Evolutionary conservation across 2,888 invertebrate genomes (phyloP).

Genomic region (Gasteruption jaculator): DNA sequence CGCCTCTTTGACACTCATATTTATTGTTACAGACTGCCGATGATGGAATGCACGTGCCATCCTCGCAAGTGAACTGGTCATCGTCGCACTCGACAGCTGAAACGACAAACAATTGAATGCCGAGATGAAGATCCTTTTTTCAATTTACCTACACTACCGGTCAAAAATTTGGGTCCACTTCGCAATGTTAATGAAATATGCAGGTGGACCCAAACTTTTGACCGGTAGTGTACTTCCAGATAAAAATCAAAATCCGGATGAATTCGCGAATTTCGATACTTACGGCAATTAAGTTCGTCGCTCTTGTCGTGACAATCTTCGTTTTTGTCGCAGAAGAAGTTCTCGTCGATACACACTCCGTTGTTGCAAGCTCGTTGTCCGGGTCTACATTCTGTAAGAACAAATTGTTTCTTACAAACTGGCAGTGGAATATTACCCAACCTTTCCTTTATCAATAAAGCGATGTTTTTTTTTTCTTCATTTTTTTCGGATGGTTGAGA

Average conservation of each 20-base stretch:
- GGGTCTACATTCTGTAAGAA: slow-evolving; percentile 40
- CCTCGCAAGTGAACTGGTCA: slow-evolving; percentile 56
- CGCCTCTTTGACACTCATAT: slow-evolving; percentile 57
- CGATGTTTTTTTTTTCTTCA: slow-evolving; percentile 4
- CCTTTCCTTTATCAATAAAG: neutral
- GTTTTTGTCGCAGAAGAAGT: slow-evolving; percentile 58
- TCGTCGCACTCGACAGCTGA: slow-evolving; percentile 45
- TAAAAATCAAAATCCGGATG: neutral
- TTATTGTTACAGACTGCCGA: slow-evolving; percentile 54
- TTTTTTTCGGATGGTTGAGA: too few relatives aligned
- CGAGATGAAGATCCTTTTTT: too few relatives aligned
- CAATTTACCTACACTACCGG: too few relatives aligned
- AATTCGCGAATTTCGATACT: slow-evolving; percentile 27
- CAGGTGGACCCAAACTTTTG: too few relatives aligned
- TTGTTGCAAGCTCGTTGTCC: slow-evolving; percentile 58
- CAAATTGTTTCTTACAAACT: neutral
- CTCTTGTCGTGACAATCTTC: slow-evolving; percentile 60
- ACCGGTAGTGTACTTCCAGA: too few relatives aligned
- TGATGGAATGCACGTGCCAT: slow-evolving; percentile 54
- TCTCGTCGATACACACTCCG: slow-evolving; percentile 57
- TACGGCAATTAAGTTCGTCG: slow-evolving; percentile 64
- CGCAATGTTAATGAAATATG: too few relatives aligned
- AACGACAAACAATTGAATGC: slow-evolving; percentile 7
- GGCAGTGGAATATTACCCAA: neutral
- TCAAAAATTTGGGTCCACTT: too few relatives aligned